These are phyloP conservation scores for Chelonus formosanus DNA, from an alignment of 2,888 invertebrate genomes.

Conservation along the genomic window DNA sequence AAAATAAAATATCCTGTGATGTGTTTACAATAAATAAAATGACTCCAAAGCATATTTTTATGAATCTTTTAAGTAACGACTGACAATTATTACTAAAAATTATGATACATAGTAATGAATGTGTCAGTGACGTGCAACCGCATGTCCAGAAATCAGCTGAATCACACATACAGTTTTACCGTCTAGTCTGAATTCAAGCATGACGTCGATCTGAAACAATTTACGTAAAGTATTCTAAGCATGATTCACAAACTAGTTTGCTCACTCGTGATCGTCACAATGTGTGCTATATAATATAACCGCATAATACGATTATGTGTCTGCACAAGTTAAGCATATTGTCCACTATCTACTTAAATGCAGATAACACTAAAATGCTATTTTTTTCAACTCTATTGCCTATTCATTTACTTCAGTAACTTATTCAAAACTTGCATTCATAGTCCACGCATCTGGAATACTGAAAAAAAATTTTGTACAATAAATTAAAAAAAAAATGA, in stretches of 20 bases:
- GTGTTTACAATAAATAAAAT: too few species aligned
- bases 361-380: too few species aligned
- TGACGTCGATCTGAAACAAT: conserved; percentile 53
- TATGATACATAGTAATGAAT: background rate
- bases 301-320: conserved; percentile 34
- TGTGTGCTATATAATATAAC: conserved; percentile 38
- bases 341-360: background rate
- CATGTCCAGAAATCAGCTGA: conserved; percentile 14
- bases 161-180: conserved; percentile 15
- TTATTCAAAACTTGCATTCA: too few species aligned
- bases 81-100: background rate
- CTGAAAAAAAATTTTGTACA: too few species aligned
- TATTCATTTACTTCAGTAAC: too few species aligned
- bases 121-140: conserved; percentile 16
- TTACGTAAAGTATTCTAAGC: conserved; percentile 61
- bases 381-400: too few species aligned
- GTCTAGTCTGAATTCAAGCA: conserved; percentile 7
- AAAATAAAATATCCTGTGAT: too few species aligned
- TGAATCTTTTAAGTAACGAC: too few species aligned
- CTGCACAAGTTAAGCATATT: background rate
- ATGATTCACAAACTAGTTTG: conserved; percentile 65
- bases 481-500: too few species aligned
- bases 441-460: too few species aligned
- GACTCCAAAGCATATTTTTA: too few species aligned
- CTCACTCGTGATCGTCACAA: conserved; percentile 59